These are phyloP conservation scores for Hemichromis elongatus DNA, from an alignment of 2,113 vertebrate genomes.

Conservation along the genomic window DNA sequence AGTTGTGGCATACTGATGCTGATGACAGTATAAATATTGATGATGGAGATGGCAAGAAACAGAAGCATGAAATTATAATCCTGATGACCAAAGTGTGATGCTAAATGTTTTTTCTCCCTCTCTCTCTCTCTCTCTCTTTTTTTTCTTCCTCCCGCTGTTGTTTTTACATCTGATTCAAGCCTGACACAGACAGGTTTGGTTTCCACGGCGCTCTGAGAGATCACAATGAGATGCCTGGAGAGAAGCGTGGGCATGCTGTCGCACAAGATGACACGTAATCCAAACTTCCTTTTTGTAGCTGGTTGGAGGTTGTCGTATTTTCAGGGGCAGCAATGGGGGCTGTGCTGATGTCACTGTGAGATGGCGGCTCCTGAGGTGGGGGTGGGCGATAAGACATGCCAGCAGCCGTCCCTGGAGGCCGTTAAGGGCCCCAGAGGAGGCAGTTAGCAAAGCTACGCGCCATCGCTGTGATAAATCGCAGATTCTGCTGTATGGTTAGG, in stretches of 20 bases:
- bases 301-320: slow-evolving; percentile 19
- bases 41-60: slow-evolving; percentile 36
- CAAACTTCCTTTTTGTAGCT: slow-evolving; percentile 21
- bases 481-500: slow-evolving; percentile 9
- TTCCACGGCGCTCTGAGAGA: slow-evolving; percentile 20
- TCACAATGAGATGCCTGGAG: slow-evolving; percentile 39
- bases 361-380: not conserved
- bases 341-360: slow-evolving; percentile 35
- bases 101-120: not conserved
- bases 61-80: slow-evolving; percentile 37
- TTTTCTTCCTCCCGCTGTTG: not conserved
- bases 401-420: not conserved
- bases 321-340: not conserved
- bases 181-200: slow-evolving; percentile 28
- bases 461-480: slow-evolving; percentile 50
- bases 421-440: not conserved
- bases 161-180: slow-evolving; percentile 29
- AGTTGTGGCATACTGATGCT: slow-evolving; percentile 40
- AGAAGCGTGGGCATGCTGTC: slow-evolving; percentile 44
- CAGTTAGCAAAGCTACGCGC: slow-evolving; percentile 5
- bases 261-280: slow-evolving; percentile 34
- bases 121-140: not conserved
- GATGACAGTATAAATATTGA: slow-evolving; percentile 48
- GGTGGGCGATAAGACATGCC: not conserved
- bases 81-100: slow-evolving; percentile 41